These are phyloP conservation scores for Aphis gossypii DNA, from an alignment of 1,140 invertebrate genomes.

Conservation along the genomic window DNA sequence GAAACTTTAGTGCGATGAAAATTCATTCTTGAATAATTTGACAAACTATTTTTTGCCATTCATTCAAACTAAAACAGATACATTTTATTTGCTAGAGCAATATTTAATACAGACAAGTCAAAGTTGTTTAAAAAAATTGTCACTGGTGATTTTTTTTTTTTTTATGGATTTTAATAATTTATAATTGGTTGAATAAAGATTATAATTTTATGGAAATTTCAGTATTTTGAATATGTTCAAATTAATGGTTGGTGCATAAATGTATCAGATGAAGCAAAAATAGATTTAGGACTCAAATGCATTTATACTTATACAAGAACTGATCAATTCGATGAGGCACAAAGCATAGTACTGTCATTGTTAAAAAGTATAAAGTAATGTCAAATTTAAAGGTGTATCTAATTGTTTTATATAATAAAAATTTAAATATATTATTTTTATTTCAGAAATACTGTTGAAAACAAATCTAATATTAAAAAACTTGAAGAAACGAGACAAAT, in stretches of 20 bases:
- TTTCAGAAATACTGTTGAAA: constrained; percentile 29
- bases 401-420: not conserved
- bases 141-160: not conserved
- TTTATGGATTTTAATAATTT: not conserved
- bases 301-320: constrained; percentile 43
- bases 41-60: constrained; percentile 43
- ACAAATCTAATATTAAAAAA: not conserved
- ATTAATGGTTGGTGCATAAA: constrained; percentile 35
- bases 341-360: constrained; percentile 31
- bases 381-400: not conserved
- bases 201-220: not conserved
- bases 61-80: constrained; percentile 42
- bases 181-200: not conserved
- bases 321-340: constrained; percentile 51
- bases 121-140: constrained; percentile 29
- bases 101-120: constrained; percentile 38
- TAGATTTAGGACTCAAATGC: constrained; percentile 5
- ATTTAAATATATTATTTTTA: constrained; percentile 23
- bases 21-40: constrained; percentile 23
- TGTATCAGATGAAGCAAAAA: constrained; percentile 47
- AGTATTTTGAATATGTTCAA: constrained; percentile 50
- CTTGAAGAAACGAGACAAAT: constrained; percentile 28
- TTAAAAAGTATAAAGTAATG: constrained; percentile 47
- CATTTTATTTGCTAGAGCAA: constrained; percentile 39
- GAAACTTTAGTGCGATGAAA: constrained; percentile 45